Conservation (phyloP, 2,888 invertebrate genomes). For the Nomada lathburiana region DNA sequence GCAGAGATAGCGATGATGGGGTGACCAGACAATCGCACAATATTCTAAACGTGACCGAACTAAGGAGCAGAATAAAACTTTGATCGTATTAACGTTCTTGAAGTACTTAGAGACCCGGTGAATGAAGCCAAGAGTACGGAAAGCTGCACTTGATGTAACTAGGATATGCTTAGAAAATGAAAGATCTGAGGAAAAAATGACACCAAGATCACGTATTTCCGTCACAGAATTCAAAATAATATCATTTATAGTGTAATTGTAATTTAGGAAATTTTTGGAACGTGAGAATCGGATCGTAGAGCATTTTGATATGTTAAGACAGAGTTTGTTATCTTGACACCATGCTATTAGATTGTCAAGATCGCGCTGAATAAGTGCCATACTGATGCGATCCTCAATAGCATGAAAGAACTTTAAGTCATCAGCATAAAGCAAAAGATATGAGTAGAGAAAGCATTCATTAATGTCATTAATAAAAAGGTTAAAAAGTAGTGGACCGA, state of each 20-base stretch:
- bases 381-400: neutral
- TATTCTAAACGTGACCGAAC: neutral
- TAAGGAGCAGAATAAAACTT: neutral
- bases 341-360: neutral
- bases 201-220: neutral
- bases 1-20: neutral
- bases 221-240: too few species aligned
- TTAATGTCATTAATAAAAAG: neutral
- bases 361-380: neutral
- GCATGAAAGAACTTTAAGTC: slow-evolving; percentile 2
- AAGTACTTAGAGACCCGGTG: neutral
- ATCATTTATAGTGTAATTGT: too few species aligned
- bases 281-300: too few species aligned
- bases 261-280: too few species aligned
- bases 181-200: neutral
- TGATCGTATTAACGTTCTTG: neutral
- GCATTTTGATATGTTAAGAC: too few species aligned
- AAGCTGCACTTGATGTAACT: neutral
- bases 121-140: neutral
- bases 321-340: too few species aligned
- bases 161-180: neutral
- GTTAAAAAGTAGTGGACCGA: neutral
- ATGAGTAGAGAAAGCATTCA: neutral
- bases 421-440: neutral
- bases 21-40: neutral